These are phyloP conservation scores for Leptopilina clavipes DNA, from an alignment of 1,140 invertebrate genomes.

Conservation along the genomic window DNA sequence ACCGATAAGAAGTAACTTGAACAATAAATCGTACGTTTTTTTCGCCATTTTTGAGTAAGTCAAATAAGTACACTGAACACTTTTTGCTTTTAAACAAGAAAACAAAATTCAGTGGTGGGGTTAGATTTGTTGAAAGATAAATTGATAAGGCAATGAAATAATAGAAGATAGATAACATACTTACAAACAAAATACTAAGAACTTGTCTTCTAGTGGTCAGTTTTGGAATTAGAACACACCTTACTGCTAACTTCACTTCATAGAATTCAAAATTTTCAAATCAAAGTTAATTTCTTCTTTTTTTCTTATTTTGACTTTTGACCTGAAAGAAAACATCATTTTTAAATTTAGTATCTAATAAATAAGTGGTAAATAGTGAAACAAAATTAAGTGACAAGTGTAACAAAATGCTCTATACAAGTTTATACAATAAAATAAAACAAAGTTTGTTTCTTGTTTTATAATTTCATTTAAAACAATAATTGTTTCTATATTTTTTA, in stretches of 20 bases:
- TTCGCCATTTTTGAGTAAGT: constrained; percentile 83
- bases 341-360: too few species aligned
- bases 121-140: neutral
- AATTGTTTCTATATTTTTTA: too few species aligned
- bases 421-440: too few species aligned
- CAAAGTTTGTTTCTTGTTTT: too few species aligned
- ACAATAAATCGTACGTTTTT: constrained; percentile 98
- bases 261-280: neutral
- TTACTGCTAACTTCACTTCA: neutral
- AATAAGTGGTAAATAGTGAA: too few species aligned
- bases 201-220: neutral
- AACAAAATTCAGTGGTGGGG: constrained; percentile 1
- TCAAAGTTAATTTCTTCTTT: too few species aligned
- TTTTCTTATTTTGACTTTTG: too few species aligned
- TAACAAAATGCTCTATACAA: too few species aligned
- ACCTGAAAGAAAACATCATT: too few species aligned
- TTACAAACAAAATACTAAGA: neutral
- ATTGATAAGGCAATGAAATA: neutral
- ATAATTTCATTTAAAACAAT: too few species aligned
- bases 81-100: neutral
- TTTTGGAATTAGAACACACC: neutral
- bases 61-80: constrained; percentile 15
- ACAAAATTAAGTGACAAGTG: too few species aligned
- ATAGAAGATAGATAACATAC: neutral
- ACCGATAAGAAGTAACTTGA: constrained; percentile 97